Evolutionary conservation across 2,797 vertebrate genomes (phyloP), one percentile per base, ranked within the genome.

Genomic region (Podargus strigoides): DNA sequence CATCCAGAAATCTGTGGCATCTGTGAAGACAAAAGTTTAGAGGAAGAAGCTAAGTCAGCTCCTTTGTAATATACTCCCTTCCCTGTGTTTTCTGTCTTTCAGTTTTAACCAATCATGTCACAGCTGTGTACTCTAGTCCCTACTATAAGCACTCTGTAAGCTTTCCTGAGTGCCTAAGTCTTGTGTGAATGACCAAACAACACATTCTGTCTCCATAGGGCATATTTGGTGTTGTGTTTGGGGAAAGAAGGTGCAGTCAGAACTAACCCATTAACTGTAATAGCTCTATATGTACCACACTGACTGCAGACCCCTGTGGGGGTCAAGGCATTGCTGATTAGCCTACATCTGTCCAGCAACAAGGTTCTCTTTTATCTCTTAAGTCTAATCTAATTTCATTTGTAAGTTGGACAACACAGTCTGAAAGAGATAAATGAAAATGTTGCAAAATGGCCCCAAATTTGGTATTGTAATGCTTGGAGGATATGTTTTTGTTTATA

Each of bases 211-310:
- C 81, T 97, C 95, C 6, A n/a, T 39, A 27, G 93, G 92, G 93
- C 77, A 46, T 89, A 52, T 94, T 72, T 90, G 95, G 12, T 81
- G 89, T 68, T 56, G 44, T 89, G 60, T 67, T 76, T 69, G 73
- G 84, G 58, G 59, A 97, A 95, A 93, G 78, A 75, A 94, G 83
- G 78, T 78, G 78, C 92, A 96, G 93, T 97, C 97, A 97, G 88
- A 89, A 85, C 79, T 93, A 97, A 95, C 70, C 91, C 94, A 96
- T 97, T 97, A 97, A 95, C 95, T 84, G 39, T 79, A 95, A 85
- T 91, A 80, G 85, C 90, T 97, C 90, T 91, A 92, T 94, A 60
- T 78, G 85, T 60, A 63, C 66, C 87, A 74, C 44, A 55, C 42
- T 68, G 85, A 85, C 79, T 85, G 28, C 62, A 89, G 67, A 66